Evolutionary conservation across 2,797 vertebrate species (phyloP), one percentile per base, ranked within the genome.

Genomic region (Acanthiza pusilla): DNA sequence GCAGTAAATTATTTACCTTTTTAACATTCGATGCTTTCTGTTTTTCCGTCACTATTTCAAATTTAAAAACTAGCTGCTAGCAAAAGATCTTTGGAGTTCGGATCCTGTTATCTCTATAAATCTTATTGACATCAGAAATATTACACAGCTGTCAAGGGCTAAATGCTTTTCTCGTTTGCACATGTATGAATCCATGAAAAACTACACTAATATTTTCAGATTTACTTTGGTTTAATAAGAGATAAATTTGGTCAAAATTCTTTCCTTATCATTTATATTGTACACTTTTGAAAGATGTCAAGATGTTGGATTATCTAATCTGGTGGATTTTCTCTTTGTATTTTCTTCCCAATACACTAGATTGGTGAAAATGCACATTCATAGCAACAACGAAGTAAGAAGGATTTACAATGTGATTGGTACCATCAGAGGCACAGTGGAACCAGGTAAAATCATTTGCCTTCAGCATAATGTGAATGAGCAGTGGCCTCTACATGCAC

Each of bases 351-450:
- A 73, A 94, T 95, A 34, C 22, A 14, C 55, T 96, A 99, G 99
- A 81, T 99, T 97, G 87, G 98, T 99, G 78, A 99, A 98, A 85
- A 99, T 99, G 98, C 98, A 99, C 81, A 96, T 99, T 96, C 94
- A 99, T 84, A 99, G 96, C 45, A 97, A 97, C 93, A 99, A 97
- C 48, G 96, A 98, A 97, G 96, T 99, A 88, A 98, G 98, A 62
- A 98, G 98, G 96, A 99, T 99, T 97, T 99, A 99, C 96, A 99
- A 99, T 7, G 99, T 99, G 70, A 99, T 99, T 58, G 99, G 99
- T 45, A 98, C 96, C 87, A 98, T 99, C 78, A 98, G 94, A 97
- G 99, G 99, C 79, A 95, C 97, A 11, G 88, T 97, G 79, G 99
- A 99, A 95, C 98, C 99, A 98, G 99, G 99, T 99, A 96, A 98